Base-by-base conservation (phyloP, 2,888 invertebrate genomes). In the Eueremaeus valkanovi region DNA sequence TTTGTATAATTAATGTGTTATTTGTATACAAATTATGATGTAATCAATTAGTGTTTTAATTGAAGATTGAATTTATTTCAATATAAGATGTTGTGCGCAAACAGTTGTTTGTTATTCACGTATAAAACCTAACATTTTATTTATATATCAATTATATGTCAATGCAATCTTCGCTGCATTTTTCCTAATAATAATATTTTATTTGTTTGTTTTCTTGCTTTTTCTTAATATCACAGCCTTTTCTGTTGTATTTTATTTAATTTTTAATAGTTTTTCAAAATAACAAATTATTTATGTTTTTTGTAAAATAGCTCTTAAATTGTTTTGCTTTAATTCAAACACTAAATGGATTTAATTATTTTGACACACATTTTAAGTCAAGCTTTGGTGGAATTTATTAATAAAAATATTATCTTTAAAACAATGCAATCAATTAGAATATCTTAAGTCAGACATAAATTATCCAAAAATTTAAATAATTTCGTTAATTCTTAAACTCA, bases 201-300 rank as follows among this genome's bases (percentile, higher is more conserved):
- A n/a, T n/a, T n/a, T 40, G 27, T 70, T 70, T 70, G 70, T 70
- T 42, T 36, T 31, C n/a, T 31, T 40, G 66, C 6, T 70, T 70
- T 45, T 66, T 9, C 13, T 66, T 68, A 68, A 45, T 70, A 70
- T 70, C 70, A 70, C 70, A 70, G 70, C 70, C 70, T 70, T 70
- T 42, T 70, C n/a, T 40, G 68, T 70, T 45, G 45, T 70, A 27
- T 29, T 68, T 8, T 6, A 33, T 66, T 66, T 66, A n/a, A 36
- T n/a, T 24, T 55, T 5, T 8, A n/a, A n/a, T n/a, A n/a, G n/a
- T n/a, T n/a, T n/a, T 11, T 49, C 3, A 21, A 21, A 21, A 24
- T 55, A 21, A 24, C 9, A 24, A 55, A 55, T 55, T 21, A 55
- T 55, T 29, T 70, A 2, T 24, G 40, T 68, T 68, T 42, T 55